Evolutionary conservation across 2,113 vertebrate genomes (phyloP).

Genomic region (Lucifuga dentata): DNA sequence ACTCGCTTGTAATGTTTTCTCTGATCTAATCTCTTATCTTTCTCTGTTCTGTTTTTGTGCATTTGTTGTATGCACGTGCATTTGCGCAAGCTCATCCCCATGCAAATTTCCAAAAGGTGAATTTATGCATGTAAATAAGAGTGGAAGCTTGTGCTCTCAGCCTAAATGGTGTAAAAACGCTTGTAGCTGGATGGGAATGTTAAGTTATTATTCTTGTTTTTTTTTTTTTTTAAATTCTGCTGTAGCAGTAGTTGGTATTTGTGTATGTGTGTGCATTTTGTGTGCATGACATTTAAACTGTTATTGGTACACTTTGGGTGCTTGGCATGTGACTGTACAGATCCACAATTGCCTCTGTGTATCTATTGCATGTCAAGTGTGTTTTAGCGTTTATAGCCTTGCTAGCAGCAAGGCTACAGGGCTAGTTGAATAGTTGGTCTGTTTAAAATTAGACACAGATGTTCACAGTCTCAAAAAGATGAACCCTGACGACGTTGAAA

Average conservation of each 20-base stretch:
- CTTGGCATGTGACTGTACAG: neutral
- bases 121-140: conserved; percentile 80
- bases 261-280: neutral
- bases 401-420: no score
- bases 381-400: no score
- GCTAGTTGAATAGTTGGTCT: no score
- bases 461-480: no score
- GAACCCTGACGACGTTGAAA: no score
- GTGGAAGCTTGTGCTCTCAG: conserved; percentile 26
- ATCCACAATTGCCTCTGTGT: neutral
- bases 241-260: neutral
- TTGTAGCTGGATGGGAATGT: conserved; percentile 31
- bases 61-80: conserved; percentile 66
- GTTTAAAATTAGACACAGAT: no score
- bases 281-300: conserved; percentile 8
- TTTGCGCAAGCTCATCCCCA: conserved; percentile 78
- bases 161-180: conserved; percentile 49
- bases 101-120: conserved; percentile 82
- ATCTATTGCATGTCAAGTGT: no score
- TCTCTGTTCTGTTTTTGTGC: conserved; percentile 60
- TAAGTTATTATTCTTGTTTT: no score
- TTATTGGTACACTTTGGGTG: neutral
- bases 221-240: no score
- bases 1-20: conserved; percentile 46
- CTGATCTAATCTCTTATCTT: conserved; percentile 65